These are phyloP conservation scores for Typhlomys cinereus DNA, from an alignment of 2,113 vertebrate genomes.

Conservation along the genomic window DNA sequence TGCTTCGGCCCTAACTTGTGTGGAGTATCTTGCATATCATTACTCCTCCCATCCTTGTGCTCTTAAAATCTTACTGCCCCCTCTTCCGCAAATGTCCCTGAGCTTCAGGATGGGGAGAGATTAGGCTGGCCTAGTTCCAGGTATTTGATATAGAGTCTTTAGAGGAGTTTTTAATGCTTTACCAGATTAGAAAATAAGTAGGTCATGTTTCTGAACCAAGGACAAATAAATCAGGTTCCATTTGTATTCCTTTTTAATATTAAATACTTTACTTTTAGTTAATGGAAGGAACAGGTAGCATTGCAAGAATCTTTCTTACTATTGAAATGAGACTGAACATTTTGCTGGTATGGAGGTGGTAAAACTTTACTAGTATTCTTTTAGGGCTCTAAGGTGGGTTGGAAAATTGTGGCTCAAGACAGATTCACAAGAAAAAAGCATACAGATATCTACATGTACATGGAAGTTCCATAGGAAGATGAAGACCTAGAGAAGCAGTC, in stretches of 20 bases:
- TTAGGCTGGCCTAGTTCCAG: too few species aligned
- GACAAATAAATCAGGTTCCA: background rate
- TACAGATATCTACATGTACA: background rate
- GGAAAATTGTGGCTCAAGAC: background rate
- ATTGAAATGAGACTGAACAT: background rate
- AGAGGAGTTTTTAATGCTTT: slow-evolving; percentile 4
- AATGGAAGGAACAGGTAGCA: slow-evolving; percentile 26
- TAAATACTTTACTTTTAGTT: background rate
- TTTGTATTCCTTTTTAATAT: background rate
- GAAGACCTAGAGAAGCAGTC: background rate
- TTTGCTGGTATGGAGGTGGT: background rate
- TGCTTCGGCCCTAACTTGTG: too few species aligned
- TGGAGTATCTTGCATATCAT: too few species aligned
- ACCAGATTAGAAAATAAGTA: background rate
- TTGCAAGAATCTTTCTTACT: slow-evolving; percentile 1
- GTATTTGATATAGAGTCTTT: too few species aligned
- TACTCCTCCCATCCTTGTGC: too few species aligned
- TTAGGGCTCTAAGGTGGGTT: background rate
- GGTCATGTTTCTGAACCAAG: slow-evolving; percentile 13
- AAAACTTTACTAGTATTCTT: background rate
- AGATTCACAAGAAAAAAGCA: background rate
- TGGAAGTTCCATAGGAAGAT: background rate
- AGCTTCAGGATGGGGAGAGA: too few species aligned
- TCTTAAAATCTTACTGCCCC: too few species aligned
- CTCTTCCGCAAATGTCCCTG: too few species aligned